phyloP scores from a whole-genome alignment of 2,113 vertebrate genomes.

The Scalopus aquaticus region DNA sequence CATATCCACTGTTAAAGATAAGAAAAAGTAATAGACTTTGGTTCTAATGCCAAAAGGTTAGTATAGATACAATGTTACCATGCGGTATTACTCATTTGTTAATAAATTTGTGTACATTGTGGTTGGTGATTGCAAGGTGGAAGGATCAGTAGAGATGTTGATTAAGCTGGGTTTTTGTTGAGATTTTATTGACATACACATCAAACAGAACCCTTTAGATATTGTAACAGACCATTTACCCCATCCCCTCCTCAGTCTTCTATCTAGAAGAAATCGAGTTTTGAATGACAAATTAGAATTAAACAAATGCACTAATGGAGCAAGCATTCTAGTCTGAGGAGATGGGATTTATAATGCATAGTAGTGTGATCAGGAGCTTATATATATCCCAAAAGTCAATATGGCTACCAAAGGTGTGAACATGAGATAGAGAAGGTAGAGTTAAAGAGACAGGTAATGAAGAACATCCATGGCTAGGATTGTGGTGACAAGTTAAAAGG shows the following conservation, averaged over 20 bases:
- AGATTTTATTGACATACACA: background rate
- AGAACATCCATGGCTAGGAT: background rate
- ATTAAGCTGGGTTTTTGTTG: background rate
- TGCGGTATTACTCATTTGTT: background rate
- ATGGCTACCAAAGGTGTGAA: too few relatives aligned
- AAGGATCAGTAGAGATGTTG: too few relatives aligned
- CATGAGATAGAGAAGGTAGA: background rate
- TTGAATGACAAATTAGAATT: background rate
- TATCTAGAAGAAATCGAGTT: background rate
- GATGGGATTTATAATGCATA: background rate
- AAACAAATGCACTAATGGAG: background rate
- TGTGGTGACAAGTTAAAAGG: background rate
- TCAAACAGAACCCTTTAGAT: background rate
- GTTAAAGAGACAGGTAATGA: background rate
- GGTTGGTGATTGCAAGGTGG: background rate
- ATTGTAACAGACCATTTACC: background rate
- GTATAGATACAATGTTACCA: background rate
- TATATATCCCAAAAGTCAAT: background rate
- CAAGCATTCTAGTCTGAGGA: background rate
- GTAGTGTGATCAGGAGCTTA: background rate
- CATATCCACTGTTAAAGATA: background rate
- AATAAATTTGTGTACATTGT: background rate
- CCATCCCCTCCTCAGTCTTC: background rate
- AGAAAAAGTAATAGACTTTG: background rate
- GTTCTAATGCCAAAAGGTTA: background rate